Percentiles rank a stretch among this genome's conserved stretches.
Conservation (phyloP, 2,888 invertebrate genomes). For the Apoda limacodes region DNA sequence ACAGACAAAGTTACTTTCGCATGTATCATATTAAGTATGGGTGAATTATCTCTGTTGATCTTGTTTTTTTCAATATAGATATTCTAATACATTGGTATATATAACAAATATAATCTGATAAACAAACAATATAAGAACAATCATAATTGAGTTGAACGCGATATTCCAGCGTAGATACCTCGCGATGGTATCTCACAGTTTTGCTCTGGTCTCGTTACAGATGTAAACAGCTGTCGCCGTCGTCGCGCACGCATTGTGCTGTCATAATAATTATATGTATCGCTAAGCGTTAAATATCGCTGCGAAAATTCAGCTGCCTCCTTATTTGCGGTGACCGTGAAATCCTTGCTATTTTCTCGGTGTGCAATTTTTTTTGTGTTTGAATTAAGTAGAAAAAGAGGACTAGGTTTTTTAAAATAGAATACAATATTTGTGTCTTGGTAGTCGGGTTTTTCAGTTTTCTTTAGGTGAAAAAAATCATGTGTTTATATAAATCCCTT, state of each 20-base stretch:
- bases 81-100: too few relatives aligned
- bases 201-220: conserved; percentile 29
- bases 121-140: conserved; percentile 30
- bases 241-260: conserved; percentile 44
- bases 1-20: too few relatives aligned
- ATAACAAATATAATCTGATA: too few relatives aligned
- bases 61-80: too few relatives aligned
- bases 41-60: too few relatives aligned
- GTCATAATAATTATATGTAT: conserved; percentile 58
- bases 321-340: conserved; percentile 23
- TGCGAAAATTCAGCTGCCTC: conserved; percentile 33
- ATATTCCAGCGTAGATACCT: conserved; percentile 27
- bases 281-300: conserved; percentile 47
- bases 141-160: conserved; percentile 38
- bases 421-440: too few relatives aligned
- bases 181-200: conserved; percentile 34
- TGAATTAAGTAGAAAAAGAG: conserved; percentile 11
- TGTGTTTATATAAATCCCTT: too few relatives aligned
- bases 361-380: not conserved
- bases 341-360: conserved; percentile 14
- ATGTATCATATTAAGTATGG: too few relatives aligned
- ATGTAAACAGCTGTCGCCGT: conserved; percentile 41
- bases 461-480: too few relatives aligned
- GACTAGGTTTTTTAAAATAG: too few relatives aligned
- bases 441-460: too few relatives aligned